Evolutionary conservation across 2,797 vertebrate species (phyloP), one percentile per base, ranked within the genome.

Genomic region (Eremophila alpestris): DNA sequence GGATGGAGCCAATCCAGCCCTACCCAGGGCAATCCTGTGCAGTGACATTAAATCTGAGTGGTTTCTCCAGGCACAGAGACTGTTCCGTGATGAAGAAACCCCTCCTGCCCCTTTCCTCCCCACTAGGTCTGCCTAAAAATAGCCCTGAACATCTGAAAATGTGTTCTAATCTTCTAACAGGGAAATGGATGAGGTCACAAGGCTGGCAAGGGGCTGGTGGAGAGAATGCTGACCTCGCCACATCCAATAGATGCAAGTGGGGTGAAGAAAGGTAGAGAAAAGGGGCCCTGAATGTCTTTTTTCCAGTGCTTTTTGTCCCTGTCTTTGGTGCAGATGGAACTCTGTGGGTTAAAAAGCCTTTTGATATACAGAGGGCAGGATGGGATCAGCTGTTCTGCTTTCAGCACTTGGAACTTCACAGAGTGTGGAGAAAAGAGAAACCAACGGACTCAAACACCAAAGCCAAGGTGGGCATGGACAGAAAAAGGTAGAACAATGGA

Each of bases 131-230:
- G 55, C 6, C 90, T 82, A 80, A 95, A 95, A 93, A 94, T 87
- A 96, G 67, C 86, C 83, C 46, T 2, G 5, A 90, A 64, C 63
- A 32, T 82, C 73, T 84, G 88, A 96, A 93, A 96, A 79, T 11
- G 63, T 54, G 51, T 77, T 93, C 91, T 95, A 91, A 97, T 97
- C 93, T 95, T 95, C 77, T 58, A 87, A 63, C 81, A 34, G 67
- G 85, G 93, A 90, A 80, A 86, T 51, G 91, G 92, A 93, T 87
- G 97, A 97, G 83, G 93, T 96, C 94, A 77, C 73, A 49, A 32
- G 75, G 70, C 71, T 83, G 60, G 68, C 34, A 81, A 18, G 60
- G 78, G 81, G 7, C 77, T 87, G 92, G 27, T 51, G 8, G 1
- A 36, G 80, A 52, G 62, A 51, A 67, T 21, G 59, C 29, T 69